phyloP scores from a whole-genome alignment of 2,797 vertebrate genomes.

The Orestias chungarensis region DNA sequence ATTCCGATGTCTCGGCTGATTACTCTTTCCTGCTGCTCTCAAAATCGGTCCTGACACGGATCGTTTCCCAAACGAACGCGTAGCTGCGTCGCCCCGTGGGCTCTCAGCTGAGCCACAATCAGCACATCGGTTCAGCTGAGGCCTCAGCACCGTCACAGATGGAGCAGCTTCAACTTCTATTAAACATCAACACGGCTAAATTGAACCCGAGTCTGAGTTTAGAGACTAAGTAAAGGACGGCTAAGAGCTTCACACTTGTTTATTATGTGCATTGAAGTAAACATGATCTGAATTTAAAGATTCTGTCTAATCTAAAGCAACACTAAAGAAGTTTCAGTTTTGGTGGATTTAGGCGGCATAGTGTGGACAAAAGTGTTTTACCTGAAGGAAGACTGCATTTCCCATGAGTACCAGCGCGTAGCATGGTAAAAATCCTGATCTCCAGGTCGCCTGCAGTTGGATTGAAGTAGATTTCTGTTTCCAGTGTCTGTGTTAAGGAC shows the following conservation, averaged over 20 bases:
- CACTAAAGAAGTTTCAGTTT: too few relatives aligned
- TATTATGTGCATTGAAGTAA: not conserved
- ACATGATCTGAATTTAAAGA: too few relatives aligned
- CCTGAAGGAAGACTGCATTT: too few relatives aligned
- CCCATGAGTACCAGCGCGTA: too few relatives aligned
- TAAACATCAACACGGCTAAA: not conserved
- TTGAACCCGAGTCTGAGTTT: not conserved
- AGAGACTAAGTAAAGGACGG: not conserved
- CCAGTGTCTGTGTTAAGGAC: too few relatives aligned
- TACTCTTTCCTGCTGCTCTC: not conserved
- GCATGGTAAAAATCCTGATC: too few relatives aligned
- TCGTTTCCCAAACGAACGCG: not conserved
- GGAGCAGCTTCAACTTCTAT: not conserved
- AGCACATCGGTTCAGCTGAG: not conserved
- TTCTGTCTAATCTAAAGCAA: too few relatives aligned
- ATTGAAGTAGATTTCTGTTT: too few relatives aligned
- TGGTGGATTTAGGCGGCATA: too few relatives aligned
- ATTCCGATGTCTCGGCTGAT: not conserved
- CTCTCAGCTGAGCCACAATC: conserved; percentile 1
- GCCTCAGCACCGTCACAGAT: not conserved
- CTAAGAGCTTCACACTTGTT: not conserved
- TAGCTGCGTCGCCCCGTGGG: not conserved
- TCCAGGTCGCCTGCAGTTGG: too few relatives aligned
- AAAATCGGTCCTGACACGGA: not conserved
- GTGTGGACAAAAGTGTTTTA: too few relatives aligned